Evolutionary conservation across 53 echinoderm and acorn worm genomes (phyloP), one percentile per base, ranked within the genome.

Genomic region (Crossaster papposus): DNA sequence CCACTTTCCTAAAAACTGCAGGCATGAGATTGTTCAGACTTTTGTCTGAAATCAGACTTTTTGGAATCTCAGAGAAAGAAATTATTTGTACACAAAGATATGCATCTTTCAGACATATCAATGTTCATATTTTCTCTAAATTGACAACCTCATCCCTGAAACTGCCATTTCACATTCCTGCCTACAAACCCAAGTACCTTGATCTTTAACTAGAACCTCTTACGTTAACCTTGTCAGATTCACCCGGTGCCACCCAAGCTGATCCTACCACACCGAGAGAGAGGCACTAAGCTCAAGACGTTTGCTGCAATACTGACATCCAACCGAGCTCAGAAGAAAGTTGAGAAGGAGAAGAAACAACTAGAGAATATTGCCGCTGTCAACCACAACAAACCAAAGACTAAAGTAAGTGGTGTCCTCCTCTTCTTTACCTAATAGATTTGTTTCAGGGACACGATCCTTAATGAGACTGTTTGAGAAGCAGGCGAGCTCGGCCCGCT

Each of bases 271-370:
- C 93, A 94, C 36, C 88, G 99, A 34, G 96, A 98, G 89, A 82
- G 96, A 85, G 99, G 99, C 17, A 98, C 94, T 65, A 98, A 94
- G 81, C 96, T 98, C 92, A 96, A 94, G 92, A 93, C 93, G 14
- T 95, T 94, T 34, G 95, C 97, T 23, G 97, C 97, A 18, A 92
- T 91, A 18, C 84, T 97, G 30, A 94, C 93, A 18, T 94, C 96
- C 33, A 93, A 88, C 44, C 81, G 96, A 77, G 91, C 94, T 22
- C 92, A 92, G 83, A 90, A 81, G 86, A 92, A 89, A 68, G 94
- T 89, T 15, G 96, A 94, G 50, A 82, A 84, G 63, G 65, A 84
- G 70, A 76, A 91, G 31, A 34, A 73, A 63, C 31, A 24, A 18
- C 36, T 64, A 23, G 32, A 5, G 14, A 35, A 73, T 44, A 44